Percentiles rank a stretch among this genome's conserved stretches.
phyloP scores from a whole-genome alignment of 2,797 vertebrate genomes.

The Chloroceryle inda region DNA sequence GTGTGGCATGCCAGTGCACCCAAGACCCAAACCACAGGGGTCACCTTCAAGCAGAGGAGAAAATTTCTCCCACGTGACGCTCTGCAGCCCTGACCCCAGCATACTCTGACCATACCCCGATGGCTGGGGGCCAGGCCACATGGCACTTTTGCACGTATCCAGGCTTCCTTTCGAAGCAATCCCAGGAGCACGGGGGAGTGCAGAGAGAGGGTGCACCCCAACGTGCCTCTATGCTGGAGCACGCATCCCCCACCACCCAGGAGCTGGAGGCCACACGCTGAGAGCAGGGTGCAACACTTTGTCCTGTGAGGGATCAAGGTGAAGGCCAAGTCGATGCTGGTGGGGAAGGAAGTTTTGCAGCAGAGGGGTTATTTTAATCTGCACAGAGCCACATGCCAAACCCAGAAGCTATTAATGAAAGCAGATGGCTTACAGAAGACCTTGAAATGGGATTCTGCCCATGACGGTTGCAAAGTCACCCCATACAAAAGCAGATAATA shows the following conservation, averaged over 20 bases:
- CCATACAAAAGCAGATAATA: neutral
- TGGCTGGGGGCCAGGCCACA: neutral
- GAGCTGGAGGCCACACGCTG: neutral
- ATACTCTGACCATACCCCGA: neutral
- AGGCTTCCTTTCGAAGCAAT: neutral
- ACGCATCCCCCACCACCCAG: rapidly evolving
- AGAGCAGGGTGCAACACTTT: neutral
- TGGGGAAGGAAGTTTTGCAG: neutral
- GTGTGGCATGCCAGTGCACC: neutral
- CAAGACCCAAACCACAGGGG: neutral
- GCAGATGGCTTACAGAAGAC: constrained; percentile 38
- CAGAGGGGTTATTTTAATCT: neutral
- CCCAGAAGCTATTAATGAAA: constrained; percentile 14
- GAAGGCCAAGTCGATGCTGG: neutral
- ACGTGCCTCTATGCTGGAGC: neutral
- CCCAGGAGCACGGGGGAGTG: rapidly evolving
- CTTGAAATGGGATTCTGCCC: constrained; percentile 41
- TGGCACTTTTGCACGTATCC: neutral
- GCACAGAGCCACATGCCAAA: neutral
- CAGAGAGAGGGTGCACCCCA: neutral
- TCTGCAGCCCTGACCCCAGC: neutral
- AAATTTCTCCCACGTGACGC: rapidly evolving
- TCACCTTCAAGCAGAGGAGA: neutral
- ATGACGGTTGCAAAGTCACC: neutral
- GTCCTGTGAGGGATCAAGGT: rapidly evolving